Percentiles rank a stretch among this genome's conserved stretches.
Conservation (phyloP, 2,888 invertebrate genomes). For the Tortrix viridana region DNA sequence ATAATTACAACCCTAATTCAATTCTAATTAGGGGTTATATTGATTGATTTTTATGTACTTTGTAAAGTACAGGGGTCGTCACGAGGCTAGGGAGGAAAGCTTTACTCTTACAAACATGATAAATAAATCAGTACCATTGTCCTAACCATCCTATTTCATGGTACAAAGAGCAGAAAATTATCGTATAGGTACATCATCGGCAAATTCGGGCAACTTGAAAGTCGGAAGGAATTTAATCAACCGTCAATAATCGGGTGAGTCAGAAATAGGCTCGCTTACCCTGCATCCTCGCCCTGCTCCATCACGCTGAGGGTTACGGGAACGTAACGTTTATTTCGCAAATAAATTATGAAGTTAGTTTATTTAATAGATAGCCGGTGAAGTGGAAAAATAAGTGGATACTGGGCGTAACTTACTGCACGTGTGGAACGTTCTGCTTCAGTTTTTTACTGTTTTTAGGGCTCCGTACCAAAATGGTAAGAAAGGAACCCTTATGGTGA, state of each 20-base stretch:
- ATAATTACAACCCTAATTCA: no score
- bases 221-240: slow-evolving; percentile 36
- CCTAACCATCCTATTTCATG: slow-evolving; percentile 27
- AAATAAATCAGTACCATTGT: slow-evolving; percentile 15
- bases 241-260: slow-evolving; percentile 34
- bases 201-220: slow-evolving; percentile 31
- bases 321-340: slow-evolving; percentile 18
- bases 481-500: no score
- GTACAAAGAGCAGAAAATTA: slow-evolving; percentile 19
- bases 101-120: slow-evolving; percentile 2
- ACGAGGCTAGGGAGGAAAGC: no score
- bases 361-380: not conserved
- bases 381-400: not conserved
- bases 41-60: no score
- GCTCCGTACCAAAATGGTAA: no score
- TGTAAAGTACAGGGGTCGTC: no score
- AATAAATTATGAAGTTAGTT: slow-evolving; percentile 7
- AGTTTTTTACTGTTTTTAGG: no score
- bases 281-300: slow-evolving; percentile 19
- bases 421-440: no score
- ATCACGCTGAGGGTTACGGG: slow-evolving; percentile 6
- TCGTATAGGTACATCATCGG: slow-evolving; percentile 28
- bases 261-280: slow-evolving; percentile 35
- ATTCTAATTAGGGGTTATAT: no score
- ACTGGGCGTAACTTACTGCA: not conserved